phyloP scores from a whole-genome alignment of 2,888 invertebrate species.

The Eupithecia vulgata region DNA sequence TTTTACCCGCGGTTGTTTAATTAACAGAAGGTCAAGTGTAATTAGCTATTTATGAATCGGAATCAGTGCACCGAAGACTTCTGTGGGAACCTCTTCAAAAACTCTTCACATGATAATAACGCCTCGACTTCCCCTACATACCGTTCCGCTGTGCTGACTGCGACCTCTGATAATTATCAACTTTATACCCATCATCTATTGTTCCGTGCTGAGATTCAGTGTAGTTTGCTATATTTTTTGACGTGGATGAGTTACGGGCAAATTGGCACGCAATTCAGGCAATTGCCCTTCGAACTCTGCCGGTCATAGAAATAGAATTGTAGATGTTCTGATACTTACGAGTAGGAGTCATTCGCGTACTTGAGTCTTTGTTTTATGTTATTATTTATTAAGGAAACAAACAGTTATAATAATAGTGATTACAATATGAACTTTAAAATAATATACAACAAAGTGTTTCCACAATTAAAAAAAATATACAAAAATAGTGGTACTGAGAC shows the following conservation, averaged over 20 bases:
- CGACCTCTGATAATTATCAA: conserved; percentile 81
- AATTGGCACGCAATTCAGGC: conserved; percentile 51
- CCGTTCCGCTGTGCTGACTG: conserved; percentile 74
- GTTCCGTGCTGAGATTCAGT: conserved; percentile 73
- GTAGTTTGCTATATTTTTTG: conserved; percentile 55
- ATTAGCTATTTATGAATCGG: conserved; percentile 80
- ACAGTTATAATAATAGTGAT: too few relatives aligned
- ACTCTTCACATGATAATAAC: conserved; percentile 81
- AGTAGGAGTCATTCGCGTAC: neutral
- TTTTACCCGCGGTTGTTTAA: conserved; percentile 63
- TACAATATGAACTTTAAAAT: too few relatives aligned
- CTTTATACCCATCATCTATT: conserved; percentile 76
- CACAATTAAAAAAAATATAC: too few relatives aligned
- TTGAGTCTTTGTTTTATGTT: too few relatives aligned
- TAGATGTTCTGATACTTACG: neutral
- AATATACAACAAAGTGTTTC: too few relatives aligned
- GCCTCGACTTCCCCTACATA: conserved; percentile 71
- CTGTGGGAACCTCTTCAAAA: conserved; percentile 82
- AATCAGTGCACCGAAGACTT: conserved; percentile 69
- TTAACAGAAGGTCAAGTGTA: conserved; percentile 72
- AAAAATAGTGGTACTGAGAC: too few relatives aligned
- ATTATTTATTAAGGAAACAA: too few relatives aligned
- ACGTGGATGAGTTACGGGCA: conserved; percentile 46
- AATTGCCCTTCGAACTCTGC: conserved; percentile 48
- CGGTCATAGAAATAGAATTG: conserved; percentile 26